These are phyloP conservation scores for Mongoloraphidia duomilia DNA, from an alignment of 2,888 invertebrate species.

Conservation along the genomic window DNA sequence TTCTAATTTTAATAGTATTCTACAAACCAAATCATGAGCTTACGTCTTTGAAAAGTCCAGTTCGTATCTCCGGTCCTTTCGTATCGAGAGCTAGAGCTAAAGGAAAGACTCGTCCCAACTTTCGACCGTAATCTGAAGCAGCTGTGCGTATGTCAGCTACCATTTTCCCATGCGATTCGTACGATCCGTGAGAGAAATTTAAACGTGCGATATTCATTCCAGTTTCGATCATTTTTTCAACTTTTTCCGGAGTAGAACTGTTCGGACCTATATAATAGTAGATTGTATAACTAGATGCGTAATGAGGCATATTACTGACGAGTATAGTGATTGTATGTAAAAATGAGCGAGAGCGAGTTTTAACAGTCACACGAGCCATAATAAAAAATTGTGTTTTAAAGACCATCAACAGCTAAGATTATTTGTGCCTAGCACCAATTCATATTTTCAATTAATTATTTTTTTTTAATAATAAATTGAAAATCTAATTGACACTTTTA, in stretches of 20 bases:
- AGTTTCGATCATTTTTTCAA: constrained; percentile 34
- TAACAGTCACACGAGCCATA: too few species aligned
- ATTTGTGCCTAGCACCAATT: too few species aligned
- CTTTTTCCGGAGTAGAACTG: constrained; percentile 18
- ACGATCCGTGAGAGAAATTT: constrained; percentile 30
- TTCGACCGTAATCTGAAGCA: constrained; percentile 41
- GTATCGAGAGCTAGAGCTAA: constrained; percentile 77
- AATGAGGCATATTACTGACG: too few species aligned
- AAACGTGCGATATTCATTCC: constrained; percentile 40
- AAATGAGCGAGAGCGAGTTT: too few species aligned
- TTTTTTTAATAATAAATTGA: too few species aligned
- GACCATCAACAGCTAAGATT: too few species aligned
- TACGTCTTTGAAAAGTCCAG: constrained; percentile 68
- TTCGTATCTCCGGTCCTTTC: constrained; percentile 79
- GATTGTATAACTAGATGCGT: too few species aligned
- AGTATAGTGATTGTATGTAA: too few species aligned
- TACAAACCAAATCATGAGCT: constrained; percentile 19
- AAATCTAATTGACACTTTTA: too few species aligned
- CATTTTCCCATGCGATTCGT: constrained; percentile 31
- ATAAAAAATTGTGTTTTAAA: too few species aligned
- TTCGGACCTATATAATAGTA: constrained; percentile 12
- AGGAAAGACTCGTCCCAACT: constrained; percentile 45
- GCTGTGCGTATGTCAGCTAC: constrained; percentile 32
- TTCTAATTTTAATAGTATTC: constrained; percentile 17
- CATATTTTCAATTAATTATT: too few species aligned